Evolutionary conservation across 2,888 invertebrate genomes (phyloP).

Genomic region (Barypeithes pellucidus): DNA sequence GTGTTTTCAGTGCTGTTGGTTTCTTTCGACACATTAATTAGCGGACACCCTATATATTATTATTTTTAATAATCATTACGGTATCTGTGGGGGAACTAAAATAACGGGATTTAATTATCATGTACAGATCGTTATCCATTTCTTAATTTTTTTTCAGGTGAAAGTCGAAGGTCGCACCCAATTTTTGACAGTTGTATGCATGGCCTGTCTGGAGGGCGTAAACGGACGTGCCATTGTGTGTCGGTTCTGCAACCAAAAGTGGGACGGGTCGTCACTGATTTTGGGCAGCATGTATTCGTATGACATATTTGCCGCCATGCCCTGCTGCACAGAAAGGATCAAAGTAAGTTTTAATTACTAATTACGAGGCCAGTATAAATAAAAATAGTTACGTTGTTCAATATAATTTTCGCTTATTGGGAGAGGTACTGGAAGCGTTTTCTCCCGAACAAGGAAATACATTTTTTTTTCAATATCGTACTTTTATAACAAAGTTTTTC

Average conservation of each 20-base stretch:
- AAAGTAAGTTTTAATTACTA: conserved; percentile 76
- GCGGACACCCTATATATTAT: too few relatives aligned
- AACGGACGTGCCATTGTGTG: conserved; percentile 85
- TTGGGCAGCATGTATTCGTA: conserved; percentile 99
- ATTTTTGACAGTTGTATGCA: conserved; percentile 94
- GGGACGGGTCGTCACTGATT: conserved; percentile 95
- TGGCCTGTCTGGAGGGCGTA: conserved; percentile 92
- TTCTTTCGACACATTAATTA: too few relatives aligned
- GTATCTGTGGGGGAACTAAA: not conserved
- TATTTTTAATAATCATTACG: too few relatives aligned
- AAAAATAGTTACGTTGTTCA: too few relatives aligned
- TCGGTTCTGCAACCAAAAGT: conserved; percentile 88
- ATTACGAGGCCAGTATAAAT: too few relatives aligned
- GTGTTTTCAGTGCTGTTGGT: too few relatives aligned
- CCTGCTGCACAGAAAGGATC: conserved; percentile 94
- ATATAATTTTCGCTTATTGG: too few relatives aligned
- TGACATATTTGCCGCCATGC: conserved; percentile 97
- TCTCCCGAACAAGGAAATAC: too few relatives aligned
- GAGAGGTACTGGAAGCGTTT: too few relatives aligned
- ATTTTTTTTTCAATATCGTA: too few relatives aligned
- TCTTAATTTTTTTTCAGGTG: conserved; percentile 75
- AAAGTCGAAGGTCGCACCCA: conserved; percentile 92
- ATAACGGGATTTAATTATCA: not conserved
- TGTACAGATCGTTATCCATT: not conserved
- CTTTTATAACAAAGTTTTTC: too few relatives aligned